phyloP scores from a whole-genome alignment of 2,888 invertebrate genomes.

The Amorpha juglandis region DNA sequence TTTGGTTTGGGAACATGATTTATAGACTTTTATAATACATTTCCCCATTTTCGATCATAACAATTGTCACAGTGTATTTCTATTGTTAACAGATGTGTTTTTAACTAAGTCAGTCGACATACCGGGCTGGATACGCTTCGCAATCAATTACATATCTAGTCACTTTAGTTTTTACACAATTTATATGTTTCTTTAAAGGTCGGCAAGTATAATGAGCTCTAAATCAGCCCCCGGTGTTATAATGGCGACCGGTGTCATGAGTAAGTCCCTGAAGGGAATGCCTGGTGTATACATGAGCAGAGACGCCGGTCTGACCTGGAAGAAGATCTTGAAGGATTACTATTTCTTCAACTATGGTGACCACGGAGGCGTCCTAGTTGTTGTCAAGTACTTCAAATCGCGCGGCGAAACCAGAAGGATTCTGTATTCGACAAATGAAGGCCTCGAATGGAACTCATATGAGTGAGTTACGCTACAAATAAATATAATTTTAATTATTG shows the following conservation, averaged over 20 bases:
- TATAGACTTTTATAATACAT: no score
- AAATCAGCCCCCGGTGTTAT: slow-evolving; percentile 95
- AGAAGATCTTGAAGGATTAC: slow-evolving; percentile 90
- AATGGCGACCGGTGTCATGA: slow-evolving; percentile 92
- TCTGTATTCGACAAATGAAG: slow-evolving; percentile 93
- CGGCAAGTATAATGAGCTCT: slow-evolving; percentile 92
- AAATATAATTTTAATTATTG: slow-evolving; percentile 14
- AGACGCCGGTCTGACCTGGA: slow-evolving; percentile 84
- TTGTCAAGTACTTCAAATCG: slow-evolving; percentile 91
- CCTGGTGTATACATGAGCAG: slow-evolving; percentile 84
- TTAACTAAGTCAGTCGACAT: no score
- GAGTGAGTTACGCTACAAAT: slow-evolving; percentile 63
- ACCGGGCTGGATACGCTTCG: no score
- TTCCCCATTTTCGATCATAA: no score
- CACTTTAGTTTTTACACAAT: no score
- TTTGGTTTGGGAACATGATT: no score
- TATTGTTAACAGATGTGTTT: no score
- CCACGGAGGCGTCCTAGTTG: slow-evolving; percentile 94
- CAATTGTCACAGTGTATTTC: no score
- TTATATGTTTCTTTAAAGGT: slow-evolving; percentile 65
- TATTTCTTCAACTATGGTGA: slow-evolving; percentile 96
- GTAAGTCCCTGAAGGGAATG: slow-evolving; percentile 90
- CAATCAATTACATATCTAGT: no score
- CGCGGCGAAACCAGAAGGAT: slow-evolving; percentile 91
- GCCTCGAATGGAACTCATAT: slow-evolving; percentile 90